Percentiles rank a stretch among this genome's conserved stretches.
Evolutionary conservation across 2,888 invertebrate genomes (phyloP).

Genomic region (Rhopalosiphum nymphaeae): DNA sequence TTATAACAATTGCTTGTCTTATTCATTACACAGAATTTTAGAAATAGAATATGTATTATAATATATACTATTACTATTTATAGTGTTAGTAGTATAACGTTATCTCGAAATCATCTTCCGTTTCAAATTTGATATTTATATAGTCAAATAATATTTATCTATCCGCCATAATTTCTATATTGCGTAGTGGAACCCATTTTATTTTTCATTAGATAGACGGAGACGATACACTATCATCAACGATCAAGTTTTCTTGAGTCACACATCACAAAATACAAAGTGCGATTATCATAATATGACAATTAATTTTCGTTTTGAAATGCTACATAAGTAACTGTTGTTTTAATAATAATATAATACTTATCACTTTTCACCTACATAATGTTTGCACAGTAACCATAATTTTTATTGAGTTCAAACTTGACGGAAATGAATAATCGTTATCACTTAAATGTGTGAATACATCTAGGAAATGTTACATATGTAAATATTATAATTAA

Average conservation of each 20-base stretch:
- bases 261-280: background rate
- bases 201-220: background rate
- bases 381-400: background rate
- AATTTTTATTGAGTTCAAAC: background rate
- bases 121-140: background rate
- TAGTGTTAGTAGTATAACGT: too few relatives aligned
- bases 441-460: too few relatives aligned
- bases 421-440: background rate
- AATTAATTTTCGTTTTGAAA: background rate
- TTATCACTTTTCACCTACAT: background rate
- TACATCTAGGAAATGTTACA: too few relatives aligned
- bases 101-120: background rate
- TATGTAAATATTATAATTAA: too few relatives aligned
- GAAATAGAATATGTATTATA: too few relatives aligned
- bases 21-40: too few relatives aligned
- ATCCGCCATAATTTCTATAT: background rate
- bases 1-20: too few relatives aligned
- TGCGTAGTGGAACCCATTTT: background rate
- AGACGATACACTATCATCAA: background rate
- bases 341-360: background rate
- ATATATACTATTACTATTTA: too few relatives aligned
- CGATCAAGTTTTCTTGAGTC: background rate
- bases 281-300: background rate
- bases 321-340: background rate
- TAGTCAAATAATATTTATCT: background rate